Base-by-base conservation (phyloP, 1,140 invertebrate species). In the Diachasma alloeum region DNA sequence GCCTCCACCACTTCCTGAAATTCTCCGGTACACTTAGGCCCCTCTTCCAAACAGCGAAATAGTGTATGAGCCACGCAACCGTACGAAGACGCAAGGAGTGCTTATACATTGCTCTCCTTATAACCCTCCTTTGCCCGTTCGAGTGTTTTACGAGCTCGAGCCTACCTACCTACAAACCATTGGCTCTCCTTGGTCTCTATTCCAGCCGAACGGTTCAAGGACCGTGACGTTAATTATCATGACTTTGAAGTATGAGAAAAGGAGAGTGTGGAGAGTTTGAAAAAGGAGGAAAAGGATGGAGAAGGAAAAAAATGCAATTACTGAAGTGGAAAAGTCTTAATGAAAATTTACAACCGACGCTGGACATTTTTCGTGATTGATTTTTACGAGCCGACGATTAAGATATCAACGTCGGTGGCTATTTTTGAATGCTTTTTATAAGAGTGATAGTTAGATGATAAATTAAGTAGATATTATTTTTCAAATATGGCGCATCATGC, bases 181-280 rank as follows among this genome's bases (percentile, higher is more conserved):
- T 19, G 48, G 15, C 4, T 26, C 59, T 63, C 19, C 24, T 63
- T 63, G 5, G 24, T 31, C 48, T 53, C 37, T 26, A 39, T 26
- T 26, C 44, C 31, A 15, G 4, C 17, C 39, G 26, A 76, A 76
- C 53, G 68, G 69, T 76, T 76, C 75, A 76, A 56, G 24, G 68
- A 76, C 75, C 75, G 75, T 72, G 36, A 76, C 75, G 68, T 76
- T 76, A 76, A 76, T 76, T 76, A 76, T 72, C 56, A 53, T 36
- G 69, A 76, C 75, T 76, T 76, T 76, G 56, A 76, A 66, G 75
- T 76, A 76, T 76, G 75, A 76, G 75, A 76, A 76, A 76, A 76
- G 53, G 71, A 72, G 31, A 24, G 22, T 48, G 44, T 36, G n/a
- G 44, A 22, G 17, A 53, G 22, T 15, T 48, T 6, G 0, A 36